These are phyloP conservation scores for Atta colombica DNA, from an alignment of 1,140 invertebrate species.

Conservation along the genomic window DNA sequence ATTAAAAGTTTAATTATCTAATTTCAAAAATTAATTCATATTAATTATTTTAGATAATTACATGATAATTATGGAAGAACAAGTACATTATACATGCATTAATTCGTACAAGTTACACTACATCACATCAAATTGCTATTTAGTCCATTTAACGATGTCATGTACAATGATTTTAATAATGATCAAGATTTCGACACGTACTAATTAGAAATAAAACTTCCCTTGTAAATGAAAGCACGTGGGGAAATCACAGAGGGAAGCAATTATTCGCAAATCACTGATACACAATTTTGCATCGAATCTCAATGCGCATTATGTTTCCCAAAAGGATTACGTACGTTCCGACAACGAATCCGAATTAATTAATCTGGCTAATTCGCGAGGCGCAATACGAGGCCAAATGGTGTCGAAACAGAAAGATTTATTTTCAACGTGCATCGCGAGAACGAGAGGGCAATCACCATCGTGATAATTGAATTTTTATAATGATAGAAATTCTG, in stretches of 20 bases:
- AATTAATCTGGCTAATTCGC: constrained; percentile 75
- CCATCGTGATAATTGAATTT: constrained; percentile 59
- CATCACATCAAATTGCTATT: constrained; percentile 8
- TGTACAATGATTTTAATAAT: constrained; percentile 33
- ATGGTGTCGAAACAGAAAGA: constrained; percentile 30
- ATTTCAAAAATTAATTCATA: constrained; percentile 29
- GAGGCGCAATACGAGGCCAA: constrained; percentile 59
- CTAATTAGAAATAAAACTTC: constrained; percentile 55
- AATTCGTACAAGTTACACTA: constrained; percentile 38
- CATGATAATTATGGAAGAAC: constrained; percentile 30
- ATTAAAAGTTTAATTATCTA: constrained; percentile 28
- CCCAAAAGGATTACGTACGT: constrained; percentile 71
- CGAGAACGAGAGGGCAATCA: constrained; percentile 35
- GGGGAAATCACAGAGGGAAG: neutral
- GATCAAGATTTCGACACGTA: constrained; percentile 21
- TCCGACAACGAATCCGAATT: constrained; percentile 75
- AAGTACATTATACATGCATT: constrained; percentile 5
- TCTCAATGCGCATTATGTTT: constrained; percentile 63
- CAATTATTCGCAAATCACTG: constrained; percentile 68
- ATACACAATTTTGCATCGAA: constrained; percentile 72
- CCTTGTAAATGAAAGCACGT: constrained; percentile 16
- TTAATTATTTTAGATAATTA: constrained; percentile 36
- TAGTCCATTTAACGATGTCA: constrained; percentile 4
- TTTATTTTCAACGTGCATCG: constrained; percentile 56
- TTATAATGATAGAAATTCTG: constrained; percentile 48